phyloP scores from a whole-genome alignment of 1,140 invertebrate species.

The Ceratina calcarata region DNA sequence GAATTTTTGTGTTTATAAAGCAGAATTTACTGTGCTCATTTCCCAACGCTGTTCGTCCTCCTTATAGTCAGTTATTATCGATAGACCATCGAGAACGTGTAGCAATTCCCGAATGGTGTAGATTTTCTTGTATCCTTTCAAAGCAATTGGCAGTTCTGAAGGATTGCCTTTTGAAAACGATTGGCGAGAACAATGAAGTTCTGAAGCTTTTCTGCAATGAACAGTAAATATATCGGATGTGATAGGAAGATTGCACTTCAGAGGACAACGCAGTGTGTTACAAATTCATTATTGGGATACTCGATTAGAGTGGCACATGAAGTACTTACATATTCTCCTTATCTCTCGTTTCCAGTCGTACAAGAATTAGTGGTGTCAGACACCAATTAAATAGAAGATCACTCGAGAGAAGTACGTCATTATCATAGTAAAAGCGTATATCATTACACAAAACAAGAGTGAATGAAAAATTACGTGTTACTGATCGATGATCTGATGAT shows the following conservation, averaged over 20 bases:
- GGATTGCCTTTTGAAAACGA: too few relatives aligned
- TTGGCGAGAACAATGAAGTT: too few relatives aligned
- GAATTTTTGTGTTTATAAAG: background rate
- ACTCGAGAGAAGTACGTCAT: background rate
- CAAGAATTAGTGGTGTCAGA: background rate
- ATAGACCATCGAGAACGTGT: background rate
- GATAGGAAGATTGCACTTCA: too few relatives aligned
- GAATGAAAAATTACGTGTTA: background rate
- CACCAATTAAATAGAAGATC: constrained; percentile 5
- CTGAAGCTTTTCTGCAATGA: background rate
- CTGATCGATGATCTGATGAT: too few relatives aligned
- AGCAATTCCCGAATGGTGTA: too few relatives aligned
- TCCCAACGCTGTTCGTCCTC: background rate
- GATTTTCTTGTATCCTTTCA: too few relatives aligned
- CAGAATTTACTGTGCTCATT: background rate
- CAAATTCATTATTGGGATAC: too few relatives aligned
- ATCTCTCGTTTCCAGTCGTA: background rate
- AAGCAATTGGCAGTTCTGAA: too few relatives aligned
- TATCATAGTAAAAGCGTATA: background rate
- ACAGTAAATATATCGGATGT: background rate
- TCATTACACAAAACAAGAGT: background rate
- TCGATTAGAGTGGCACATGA: background rate
- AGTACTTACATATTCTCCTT: background rate
- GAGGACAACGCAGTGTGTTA: background rate
- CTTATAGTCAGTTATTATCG: background rate